Base-by-base conservation (phyloP, 2,888 invertebrate species). In the Melieria omissa region DNA sequence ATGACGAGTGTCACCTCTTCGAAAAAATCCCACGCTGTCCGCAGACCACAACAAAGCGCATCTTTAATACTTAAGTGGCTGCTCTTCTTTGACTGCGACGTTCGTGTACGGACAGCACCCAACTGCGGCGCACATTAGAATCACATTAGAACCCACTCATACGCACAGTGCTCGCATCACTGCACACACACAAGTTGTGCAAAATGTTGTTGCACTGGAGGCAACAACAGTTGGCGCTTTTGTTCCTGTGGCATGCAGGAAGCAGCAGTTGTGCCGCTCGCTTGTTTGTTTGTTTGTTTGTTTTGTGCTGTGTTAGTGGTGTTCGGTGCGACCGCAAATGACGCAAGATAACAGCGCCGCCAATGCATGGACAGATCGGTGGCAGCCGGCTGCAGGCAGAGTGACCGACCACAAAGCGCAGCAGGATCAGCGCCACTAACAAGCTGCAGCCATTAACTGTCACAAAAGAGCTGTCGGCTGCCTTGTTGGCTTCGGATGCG, bases 101-200 rank as follows among this genome's bases (percentile, higher is more conserved):
- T 55, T 46, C 55, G 29, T 55, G 65, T 65, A 65, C 54, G 44
- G 10, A 6, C 52, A 45, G n/a, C 62, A 64, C 58, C 52, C 69
- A 60, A 65, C 75, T 74, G 75, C 60, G 73, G 58, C 62, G 75
- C 74, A 75, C 80, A 85, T 84, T 84, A 84, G 84, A 85, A 81
- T 77, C 78, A 78, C 81, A 84, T 84, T 84, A 85, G 84, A 79
- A 77, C 80, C 83, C 81, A 82, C 80, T 80, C 77, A 78, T 75
- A 79, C 62, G 69, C 60, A 67, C 67, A 67, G 61, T 67, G 52
- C 12, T 16, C 44, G 67, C 67, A 58, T 44, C 60, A 67, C 52
- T 55, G 45, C 12, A 44, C 44, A 44, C 47, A 41, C 60, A 46
- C 49, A 69, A 69, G 62, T 54, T 69, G 69, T 69, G 69, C 69